Base-by-base conservation (phyloP, 2,113 vertebrate species). In the Antidorcas marsupialis region DNA sequence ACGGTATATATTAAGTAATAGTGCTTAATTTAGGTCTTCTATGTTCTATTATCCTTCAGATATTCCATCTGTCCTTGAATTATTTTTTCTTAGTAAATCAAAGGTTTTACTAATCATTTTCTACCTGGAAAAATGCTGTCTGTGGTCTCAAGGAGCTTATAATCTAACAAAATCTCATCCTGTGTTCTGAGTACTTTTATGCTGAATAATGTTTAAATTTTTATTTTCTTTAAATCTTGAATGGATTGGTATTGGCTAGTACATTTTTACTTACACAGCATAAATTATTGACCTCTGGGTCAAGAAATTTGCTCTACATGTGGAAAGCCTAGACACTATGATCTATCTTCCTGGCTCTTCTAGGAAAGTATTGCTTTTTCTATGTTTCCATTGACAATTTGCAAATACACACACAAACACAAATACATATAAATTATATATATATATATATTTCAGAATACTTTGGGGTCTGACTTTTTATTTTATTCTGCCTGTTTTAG, bases 71-170 rank as follows among this genome's bases (percentile, higher is more conserved):
- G 45, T 64, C 6, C 64, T 43, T 94, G 25, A 87, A 71, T 89
- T 89, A 57, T 50, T 81, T 95, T 96, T 93, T 81, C 36, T 52
- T 89, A 64, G 60, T 60, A 96, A 93, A 67, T 67, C 7, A 33
- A 91, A 92, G n/a, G 87, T 13, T 93, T 95, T 89, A 92, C 47
- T 76, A 85, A 67, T 92, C 19, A 82, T 36, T n/a, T 85, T 93
- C 11, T 90, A 57, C 88, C 27, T 92, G 78, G 47, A 93, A 93
- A 89, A 94, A 89, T 83, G 39, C 36, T 84, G 23, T 76, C 27
- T 25, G 6, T 91, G 71, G 62, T 91, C 23, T 93, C 36, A 88
- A 43, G 47, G 59, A 95, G 1, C 17, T 57, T 55, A 5, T 17
- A 84, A 3, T 84, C 52, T 87, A 92, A 78, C 88, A 67, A 92